Conservation (phyloP, 2,888 invertebrate genomes). For the Ormyrus nitidulus region DNA sequence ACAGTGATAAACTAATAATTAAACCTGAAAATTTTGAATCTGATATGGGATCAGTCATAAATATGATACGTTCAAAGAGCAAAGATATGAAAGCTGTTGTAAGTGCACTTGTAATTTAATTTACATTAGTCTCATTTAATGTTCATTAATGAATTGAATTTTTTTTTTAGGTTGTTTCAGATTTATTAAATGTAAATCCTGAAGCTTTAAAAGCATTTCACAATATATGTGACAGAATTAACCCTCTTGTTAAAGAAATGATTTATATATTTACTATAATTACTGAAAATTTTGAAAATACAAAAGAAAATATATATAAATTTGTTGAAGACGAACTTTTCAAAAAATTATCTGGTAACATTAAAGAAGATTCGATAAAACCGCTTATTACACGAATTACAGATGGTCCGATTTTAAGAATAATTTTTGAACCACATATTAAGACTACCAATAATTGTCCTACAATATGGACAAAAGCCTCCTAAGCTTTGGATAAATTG, state of each 20-base stretch:
- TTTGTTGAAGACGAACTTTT: constrained; percentile 72
- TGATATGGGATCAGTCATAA: constrained; percentile 69
- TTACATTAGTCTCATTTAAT: background rate
- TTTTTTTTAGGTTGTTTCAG: constrained; percentile 66
- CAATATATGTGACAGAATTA: constrained; percentile 78
- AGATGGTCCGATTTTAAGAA: constrained; percentile 69
- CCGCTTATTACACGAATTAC: constrained; percentile 76
- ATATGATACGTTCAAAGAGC: constrained; percentile 58
- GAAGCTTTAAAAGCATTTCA: constrained; percentile 77
- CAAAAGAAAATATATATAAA: constrained; percentile 55
- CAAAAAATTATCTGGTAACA: constrained; percentile 69
- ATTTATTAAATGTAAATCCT: constrained; percentile 65
- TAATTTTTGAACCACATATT: constrained; percentile 64
- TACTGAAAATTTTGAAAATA: constrained; percentile 62
- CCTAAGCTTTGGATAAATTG: constrained; percentile 43
- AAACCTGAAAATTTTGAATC: constrained; percentile 66
- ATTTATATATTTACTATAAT: constrained; percentile 76
- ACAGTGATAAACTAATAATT: constrained; percentile 60
- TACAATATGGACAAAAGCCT: too few relatives aligned
- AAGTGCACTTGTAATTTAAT: constrained; percentile 54
- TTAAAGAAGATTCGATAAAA: constrained; percentile 74
- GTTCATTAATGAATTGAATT: background rate
- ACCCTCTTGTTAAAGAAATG: constrained; percentile 74
- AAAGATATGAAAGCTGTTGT: constrained; percentile 64
- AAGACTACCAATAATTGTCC: background rate